phyloP scores from a whole-genome alignment of 2,888 invertebrate species.

The Glyphotaelius pellucidus region DNA sequence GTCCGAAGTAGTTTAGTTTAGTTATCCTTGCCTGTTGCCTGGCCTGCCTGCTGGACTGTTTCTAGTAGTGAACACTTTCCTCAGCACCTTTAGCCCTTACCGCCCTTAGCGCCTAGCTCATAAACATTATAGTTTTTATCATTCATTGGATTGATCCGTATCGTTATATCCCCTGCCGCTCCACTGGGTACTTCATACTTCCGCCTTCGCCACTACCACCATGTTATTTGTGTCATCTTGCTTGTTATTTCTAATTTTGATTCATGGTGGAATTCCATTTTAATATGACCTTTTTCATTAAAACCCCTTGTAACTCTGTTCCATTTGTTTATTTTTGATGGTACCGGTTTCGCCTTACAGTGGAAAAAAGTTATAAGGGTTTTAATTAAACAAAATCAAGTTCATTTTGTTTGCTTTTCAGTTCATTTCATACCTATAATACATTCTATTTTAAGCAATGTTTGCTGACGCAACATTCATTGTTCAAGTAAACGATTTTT shows the following conservation, averaged over 20 bases:
- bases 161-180: background rate
- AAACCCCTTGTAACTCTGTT: too few species aligned
- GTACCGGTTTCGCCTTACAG: too few species aligned
- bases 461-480: background rate
- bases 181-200: background rate
- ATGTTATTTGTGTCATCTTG: background rate
- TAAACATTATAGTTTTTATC: background rate
- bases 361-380: too few species aligned
- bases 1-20: constrained; percentile 68
- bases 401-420: background rate
- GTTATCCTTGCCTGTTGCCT: constrained; percentile 28
- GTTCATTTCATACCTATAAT: background rate
- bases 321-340: too few species aligned
- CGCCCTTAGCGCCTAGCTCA: background rate
- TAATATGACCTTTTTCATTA: too few species aligned
- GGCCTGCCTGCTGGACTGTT: constrained; percentile 7
- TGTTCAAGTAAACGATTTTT: background rate
- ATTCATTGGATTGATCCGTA: constrained; percentile 3
- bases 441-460: background rate
- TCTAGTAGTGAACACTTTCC: constrained; percentile 33
- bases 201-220: background rate
- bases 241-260: background rate
- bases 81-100: background rate
- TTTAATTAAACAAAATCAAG: too few species aligned
- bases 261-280: too few species aligned